phyloP scores from a whole-genome alignment of 1,140 invertebrate species.

The Augochlora pura region DNA sequence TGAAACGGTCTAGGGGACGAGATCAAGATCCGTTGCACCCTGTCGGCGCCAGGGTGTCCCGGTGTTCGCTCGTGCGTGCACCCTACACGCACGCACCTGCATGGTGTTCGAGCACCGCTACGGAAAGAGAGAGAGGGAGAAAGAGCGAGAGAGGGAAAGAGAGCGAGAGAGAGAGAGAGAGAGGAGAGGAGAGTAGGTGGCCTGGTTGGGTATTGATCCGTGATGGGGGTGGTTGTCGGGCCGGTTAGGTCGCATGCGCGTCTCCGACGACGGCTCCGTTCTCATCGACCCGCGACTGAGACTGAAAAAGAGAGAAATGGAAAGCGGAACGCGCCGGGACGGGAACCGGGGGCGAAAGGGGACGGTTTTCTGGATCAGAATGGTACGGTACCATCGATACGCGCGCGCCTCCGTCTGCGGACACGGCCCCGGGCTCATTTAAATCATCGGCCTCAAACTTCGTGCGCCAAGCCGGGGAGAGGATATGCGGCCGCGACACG shows the following conservation, averaged over 20 bases:
- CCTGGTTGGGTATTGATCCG: constrained; percentile 79
- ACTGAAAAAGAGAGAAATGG: constrained; percentile 39
- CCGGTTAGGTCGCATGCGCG: constrained; percentile 67
- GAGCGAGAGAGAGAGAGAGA: constrained; percentile 35
- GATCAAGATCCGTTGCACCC: not conserved
- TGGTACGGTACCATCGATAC: constrained; percentile 52
- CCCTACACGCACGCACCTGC: not conserved
- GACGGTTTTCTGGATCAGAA: constrained; percentile 34
- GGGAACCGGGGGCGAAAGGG: not conserved
- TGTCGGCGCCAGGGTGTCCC: constrained; percentile 15
- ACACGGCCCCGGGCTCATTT: not conserved
- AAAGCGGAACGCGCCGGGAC: constrained; percentile 43
- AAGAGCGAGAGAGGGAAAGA: constrained; percentile 11
- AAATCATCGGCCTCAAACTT: not conserved
- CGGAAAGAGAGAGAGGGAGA: not conserved
- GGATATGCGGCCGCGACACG: constrained; percentile 23
- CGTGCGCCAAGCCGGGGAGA: not conserved
- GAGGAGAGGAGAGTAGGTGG: constrained; percentile 61
- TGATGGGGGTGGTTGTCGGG: constrained; percentile 64
- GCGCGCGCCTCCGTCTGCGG: not conserved
- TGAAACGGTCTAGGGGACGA: not conserved
- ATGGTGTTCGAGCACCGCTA: too few species aligned
- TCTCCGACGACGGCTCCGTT: constrained; percentile 62
- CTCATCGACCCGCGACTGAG: constrained; percentile 64
- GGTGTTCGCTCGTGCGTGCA: not conserved